These are phyloP conservation scores for Gryllus longicercus DNA, from an alignment of 2,888 invertebrate genomes.

Conservation along the genomic window DNA sequence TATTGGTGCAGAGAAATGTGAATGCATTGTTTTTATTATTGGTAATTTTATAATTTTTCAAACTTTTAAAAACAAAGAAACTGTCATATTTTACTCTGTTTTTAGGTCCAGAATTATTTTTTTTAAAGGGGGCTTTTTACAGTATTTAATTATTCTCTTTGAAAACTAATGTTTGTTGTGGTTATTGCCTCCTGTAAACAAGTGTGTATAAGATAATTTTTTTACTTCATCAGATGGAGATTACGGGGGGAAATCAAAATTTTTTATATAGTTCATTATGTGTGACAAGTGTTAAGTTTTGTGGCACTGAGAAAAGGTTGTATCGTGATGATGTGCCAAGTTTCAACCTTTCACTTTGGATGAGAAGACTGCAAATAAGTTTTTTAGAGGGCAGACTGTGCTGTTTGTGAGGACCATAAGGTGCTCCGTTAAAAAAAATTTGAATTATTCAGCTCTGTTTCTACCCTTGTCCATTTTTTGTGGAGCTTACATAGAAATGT, in stretches of 20 bases:
- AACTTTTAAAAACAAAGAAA: too few species aligned
- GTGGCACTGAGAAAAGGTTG: not conserved
- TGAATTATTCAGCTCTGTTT: not conserved
- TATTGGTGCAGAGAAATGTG: not conserved
- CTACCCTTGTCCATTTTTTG: not conserved
- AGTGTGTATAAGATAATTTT: not conserved
- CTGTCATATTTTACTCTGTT: too few species aligned
- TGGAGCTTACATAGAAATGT: not conserved
- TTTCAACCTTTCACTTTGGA: not conserved
- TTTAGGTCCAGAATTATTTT: too few species aligned
- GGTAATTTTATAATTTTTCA: not conserved
- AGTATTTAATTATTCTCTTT: too few species aligned
- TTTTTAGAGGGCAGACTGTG: not conserved
- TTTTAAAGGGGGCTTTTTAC: too few species aligned
- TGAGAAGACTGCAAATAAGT: not conserved
- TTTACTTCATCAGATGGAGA: not conserved
- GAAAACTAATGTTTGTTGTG: too few species aligned
- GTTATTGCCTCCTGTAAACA: too few species aligned
- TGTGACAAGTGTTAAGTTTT: constrained; percentile 1
- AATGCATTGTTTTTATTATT: not conserved
- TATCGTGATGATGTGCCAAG: not conserved
- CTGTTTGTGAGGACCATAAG: not conserved
- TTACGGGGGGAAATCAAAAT: not conserved
- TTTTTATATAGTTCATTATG: not conserved
- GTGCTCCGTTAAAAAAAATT: not conserved